Percentiles rank a stretch among this genome's conserved stretches.
phyloP scores from a whole-genome alignment of 2,888 invertebrate genomes.

The Nemotelus nigrinus region DNA sequence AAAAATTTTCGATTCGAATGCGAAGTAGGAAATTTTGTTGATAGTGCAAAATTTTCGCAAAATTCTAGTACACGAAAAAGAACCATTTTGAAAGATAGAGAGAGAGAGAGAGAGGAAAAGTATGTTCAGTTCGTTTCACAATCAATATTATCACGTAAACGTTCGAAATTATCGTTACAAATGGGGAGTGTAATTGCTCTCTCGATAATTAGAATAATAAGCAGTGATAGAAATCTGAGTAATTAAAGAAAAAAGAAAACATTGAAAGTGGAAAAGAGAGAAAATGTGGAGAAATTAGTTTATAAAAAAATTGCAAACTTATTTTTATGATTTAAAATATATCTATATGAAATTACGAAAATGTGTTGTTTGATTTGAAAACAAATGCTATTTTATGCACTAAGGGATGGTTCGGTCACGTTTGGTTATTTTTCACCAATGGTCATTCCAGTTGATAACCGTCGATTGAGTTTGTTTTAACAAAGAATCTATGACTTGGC shows the following conservation, averaged over 20 bases:
- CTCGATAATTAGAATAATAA: no score
- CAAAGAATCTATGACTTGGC: no score
- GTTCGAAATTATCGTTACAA: no score
- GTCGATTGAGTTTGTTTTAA: no score
- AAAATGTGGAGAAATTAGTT: constrained; percentile 12
- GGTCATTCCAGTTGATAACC: no score
- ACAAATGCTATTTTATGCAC: no score
- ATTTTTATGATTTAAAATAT: constrained; percentile 35
- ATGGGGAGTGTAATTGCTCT: no score
- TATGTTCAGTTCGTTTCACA: neutral
- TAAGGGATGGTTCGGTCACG: no score
- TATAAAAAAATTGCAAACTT: constrained; percentile 25
- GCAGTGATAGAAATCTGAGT: no score
- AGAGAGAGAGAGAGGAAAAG: neutral
- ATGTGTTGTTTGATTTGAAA: no score
- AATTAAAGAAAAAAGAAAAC: neutral
- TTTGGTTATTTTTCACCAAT: no score
- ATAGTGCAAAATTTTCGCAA: neutral
- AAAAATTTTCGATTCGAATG: neutral
- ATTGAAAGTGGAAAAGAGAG: neutral
- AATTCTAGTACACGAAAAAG: neutral
- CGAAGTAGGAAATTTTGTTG: neutral
- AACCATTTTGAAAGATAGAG: neutral
- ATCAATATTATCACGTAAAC: no score
- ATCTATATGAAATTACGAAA: constrained; percentile 11